Evolutionary conservation across 2,797 vertebrate species (phyloP), one percentile per base, ranked within the genome.

Genomic region (Siniperca obscura): DNA sequence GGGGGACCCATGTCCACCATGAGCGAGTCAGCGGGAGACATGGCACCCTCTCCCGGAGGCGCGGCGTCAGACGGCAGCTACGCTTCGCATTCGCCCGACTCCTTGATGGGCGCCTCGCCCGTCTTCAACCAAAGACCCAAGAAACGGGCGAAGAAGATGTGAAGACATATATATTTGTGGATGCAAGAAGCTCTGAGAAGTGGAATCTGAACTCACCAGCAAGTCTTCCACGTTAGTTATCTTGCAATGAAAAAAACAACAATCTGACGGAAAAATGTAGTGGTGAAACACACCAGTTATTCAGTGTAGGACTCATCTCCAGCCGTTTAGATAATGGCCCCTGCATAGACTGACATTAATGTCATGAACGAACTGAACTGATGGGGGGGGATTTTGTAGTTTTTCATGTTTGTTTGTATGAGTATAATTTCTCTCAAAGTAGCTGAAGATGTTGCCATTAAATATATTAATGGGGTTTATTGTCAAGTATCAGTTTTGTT

Each of bases 61-160:
- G 92, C 48, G 0, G 96, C 93, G 3, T 99, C 98, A 0, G 98
- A 99, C 4, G 97, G 93, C 95, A 99, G 98, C 93, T 99, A 97
- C 0, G 96, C 94, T 3, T 99, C 98, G 10, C 97, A 98, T 87
- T 99, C 98, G 3, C 96, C 98, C 0, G 98, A 99, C 81, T 98
- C 98, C 56, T 94, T 99, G 79, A 98, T 99, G 92, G 96, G 97
- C 52, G 94, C 97, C 5, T 99, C 98, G 0, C 98, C 98, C 0
- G 97, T 98, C 85, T 99, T 99, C 91, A 98, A 97, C 91, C 98
- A 99, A 87, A 97, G 96, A 77, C 97, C 97, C 76, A 98, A 96
- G 90, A 99, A 99, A 86, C 96, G 97, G 74, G 92, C 96, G 80
- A 98, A 96, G 93, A 99, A 99, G 92, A 96, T 99, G 92, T 99